Conservation (phyloP, 1,140 invertebrate genomes). For the Bombus polaris region DNA sequence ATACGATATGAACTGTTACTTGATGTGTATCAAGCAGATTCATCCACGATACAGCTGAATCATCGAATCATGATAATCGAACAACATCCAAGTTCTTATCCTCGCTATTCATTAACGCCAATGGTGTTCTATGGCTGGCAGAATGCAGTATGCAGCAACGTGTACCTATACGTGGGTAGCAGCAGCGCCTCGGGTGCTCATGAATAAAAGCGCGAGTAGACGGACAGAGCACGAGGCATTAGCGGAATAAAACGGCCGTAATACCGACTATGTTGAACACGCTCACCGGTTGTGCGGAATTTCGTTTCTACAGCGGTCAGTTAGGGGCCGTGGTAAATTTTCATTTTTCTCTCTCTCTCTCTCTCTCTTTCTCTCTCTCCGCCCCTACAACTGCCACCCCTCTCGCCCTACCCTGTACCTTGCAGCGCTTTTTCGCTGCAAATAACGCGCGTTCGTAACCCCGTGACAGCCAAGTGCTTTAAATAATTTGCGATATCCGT, state of each 20-base stretch:
- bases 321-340: slow-evolving; percentile 54
- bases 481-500: slow-evolving; percentile 40
- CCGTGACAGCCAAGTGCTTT: slow-evolving; percentile 24
- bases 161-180: slow-evolving; percentile 5
- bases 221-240: slow-evolving; percentile 62
- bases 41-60: neutral
- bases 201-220: slow-evolving; percentile 67
- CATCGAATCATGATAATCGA: slow-evolving; percentile 8
- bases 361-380: neutral
- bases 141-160: slow-evolving; percentile 30
- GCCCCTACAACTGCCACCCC: neutral
- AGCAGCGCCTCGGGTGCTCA: slow-evolving; percentile 50
- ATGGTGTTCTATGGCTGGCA: slow-evolving; percentile 20
- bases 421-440: neutral
- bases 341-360: slow-evolving; percentile 50
- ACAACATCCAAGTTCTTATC: slow-evolving; percentile 8
- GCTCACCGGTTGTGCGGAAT: slow-evolving; percentile 62
- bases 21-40: neutral
- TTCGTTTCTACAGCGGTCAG: slow-evolving; percentile 57
- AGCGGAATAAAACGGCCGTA: slow-evolving; percentile 65
- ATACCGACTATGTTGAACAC: slow-evolving; percentile 68
- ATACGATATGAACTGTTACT: neutral
- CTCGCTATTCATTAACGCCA: slow-evolving; percentile 52
- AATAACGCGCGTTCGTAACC: slow-evolving; percentile 48
- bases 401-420: no score